Conservation (phyloP, 1,140 invertebrate species). For the Caerostris extrusa region DNA sequence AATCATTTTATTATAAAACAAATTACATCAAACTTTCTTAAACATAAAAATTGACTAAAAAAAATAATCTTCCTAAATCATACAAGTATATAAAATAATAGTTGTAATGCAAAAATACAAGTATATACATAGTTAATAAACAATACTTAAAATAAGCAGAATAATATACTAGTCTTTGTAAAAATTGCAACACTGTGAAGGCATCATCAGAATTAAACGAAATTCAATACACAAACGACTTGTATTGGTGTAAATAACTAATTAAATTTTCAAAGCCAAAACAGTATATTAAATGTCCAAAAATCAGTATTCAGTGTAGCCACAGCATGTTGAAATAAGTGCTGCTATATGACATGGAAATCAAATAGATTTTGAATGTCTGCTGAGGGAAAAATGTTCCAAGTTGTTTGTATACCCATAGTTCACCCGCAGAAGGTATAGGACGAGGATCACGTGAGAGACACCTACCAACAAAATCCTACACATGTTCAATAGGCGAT, state of each 20-base stretch:
- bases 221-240: no score
- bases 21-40: background rate
- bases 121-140: background rate
- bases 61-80: no score
- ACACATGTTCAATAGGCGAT: background rate
- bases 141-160: background rate
- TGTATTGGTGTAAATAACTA: background rate
- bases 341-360: background rate
- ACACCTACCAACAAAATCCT: background rate
- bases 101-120: background rate
- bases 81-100: no score
- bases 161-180: background rate
- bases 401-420: background rate
- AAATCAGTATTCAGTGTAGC: background rate
- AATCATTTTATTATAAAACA: background rate
- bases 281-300: background rate
- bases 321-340: background rate
- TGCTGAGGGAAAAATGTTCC: background rate
- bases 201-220: no score
- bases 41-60: background rate
- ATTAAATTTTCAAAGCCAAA: no score
- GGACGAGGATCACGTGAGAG: background rate
- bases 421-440: background rate
- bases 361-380: constrained; percentile 30
- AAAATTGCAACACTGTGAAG: no score